phyloP scores from a whole-genome alignment of 2,797 vertebrate species.

The Trichosurus vulpecula region DNA sequence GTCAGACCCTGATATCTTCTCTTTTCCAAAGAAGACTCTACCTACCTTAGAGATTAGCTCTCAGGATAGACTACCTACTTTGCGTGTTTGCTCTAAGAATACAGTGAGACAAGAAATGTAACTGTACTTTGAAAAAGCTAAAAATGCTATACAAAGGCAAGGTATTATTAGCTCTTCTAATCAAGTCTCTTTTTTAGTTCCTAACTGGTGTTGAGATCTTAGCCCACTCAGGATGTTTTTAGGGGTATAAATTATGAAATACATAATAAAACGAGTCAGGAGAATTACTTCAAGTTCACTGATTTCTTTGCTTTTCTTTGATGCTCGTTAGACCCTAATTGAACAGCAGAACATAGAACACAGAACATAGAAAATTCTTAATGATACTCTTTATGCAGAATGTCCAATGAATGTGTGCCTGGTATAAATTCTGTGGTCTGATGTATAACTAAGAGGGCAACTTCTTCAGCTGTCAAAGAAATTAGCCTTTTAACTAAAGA shows the following conservation, averaged over 20 bases:
- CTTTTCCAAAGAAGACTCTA: not conserved
- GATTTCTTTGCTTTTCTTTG: slow-evolving; percentile 29
- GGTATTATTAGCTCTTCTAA: slow-evolving; percentile 5
- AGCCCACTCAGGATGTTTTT: not conserved
- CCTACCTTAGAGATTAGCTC: not conserved
- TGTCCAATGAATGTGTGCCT: slow-evolving; percentile 15
- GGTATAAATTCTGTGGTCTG: slow-evolving; percentile 3
- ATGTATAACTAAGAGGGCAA: slow-evolving; percentile 2
- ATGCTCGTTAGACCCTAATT: slow-evolving; percentile 49
- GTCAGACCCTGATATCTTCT: not conserved
- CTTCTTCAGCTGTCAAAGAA: slow-evolving; percentile 1
- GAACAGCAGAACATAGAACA: slow-evolving; percentile 44
- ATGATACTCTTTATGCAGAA: slow-evolving; percentile 47
- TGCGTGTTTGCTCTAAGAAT: not conserved
- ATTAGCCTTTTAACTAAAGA: slow-evolving; percentile 31
- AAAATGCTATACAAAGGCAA: not conserved
- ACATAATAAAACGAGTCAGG: slow-evolving; percentile 19
- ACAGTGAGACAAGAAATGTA: not conserved
- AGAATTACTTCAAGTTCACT: slow-evolving; percentile 45
- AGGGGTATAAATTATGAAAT: slow-evolving; percentile 25
- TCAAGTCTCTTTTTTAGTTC: not conserved
- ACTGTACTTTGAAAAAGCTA: slow-evolving; percentile 45
- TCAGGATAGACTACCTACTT: not conserved
- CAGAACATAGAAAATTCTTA: slow-evolving; percentile 31
- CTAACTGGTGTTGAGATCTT: not conserved